Evolutionary conservation across 2,113 vertebrate species (phyloP).

Genomic region (Lepisosteus oculatus): DNA sequence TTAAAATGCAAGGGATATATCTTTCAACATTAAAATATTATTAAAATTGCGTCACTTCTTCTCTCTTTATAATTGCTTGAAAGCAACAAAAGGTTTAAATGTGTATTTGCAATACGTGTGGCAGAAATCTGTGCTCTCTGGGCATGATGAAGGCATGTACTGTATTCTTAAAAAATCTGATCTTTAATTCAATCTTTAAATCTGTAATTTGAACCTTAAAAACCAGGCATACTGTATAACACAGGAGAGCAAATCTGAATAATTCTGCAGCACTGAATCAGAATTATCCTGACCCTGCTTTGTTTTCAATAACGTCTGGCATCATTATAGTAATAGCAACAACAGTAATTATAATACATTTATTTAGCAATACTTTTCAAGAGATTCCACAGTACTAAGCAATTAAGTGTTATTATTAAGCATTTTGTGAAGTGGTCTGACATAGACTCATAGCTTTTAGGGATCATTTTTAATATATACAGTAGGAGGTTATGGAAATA

Average conservation of each 20-base stretch:
- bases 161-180: too few species aligned
- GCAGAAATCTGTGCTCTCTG: too few species aligned
- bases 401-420: constrained; percentile 39
- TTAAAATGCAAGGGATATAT: too few species aligned
- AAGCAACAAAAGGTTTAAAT: not conserved
- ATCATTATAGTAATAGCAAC: too few species aligned
- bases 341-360: too few species aligned
- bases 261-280: not conserved
- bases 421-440: constrained; percentile 33
- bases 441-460: constrained; percentile 20
- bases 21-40: too few species aligned
- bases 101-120: too few species aligned
- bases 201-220: not conserved
- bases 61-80: too few species aligned
- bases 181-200: not conserved
- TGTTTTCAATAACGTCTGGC: not conserved
- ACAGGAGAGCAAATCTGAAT: not conserved
- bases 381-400: not conserved
- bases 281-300: not conserved
- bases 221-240: not conserved
- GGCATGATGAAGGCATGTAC: too few species aligned
- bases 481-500: constrained; percentile 47
- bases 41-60: too few species aligned
- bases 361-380: too few species aligned
- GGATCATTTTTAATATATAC: constrained; percentile 36